Conservation (phyloP, 1,140 invertebrate species). For the Ceratoteleas bidentatus region DNA sequence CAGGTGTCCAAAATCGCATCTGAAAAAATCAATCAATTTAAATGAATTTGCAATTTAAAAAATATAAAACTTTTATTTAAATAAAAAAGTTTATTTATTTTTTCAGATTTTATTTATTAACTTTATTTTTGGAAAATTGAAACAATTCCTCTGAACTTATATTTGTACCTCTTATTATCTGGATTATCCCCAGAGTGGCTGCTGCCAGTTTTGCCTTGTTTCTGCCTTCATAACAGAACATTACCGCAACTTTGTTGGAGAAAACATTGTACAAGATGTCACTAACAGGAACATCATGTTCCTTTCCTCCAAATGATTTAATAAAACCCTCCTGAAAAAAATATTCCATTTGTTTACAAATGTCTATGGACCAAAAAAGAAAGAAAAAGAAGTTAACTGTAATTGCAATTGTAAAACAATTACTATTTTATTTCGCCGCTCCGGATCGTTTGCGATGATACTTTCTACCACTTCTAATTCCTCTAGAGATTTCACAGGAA, state of each 20-base stretch:
- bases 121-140: conserved; percentile 12
- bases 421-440: conserved; percentile 28
- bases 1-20: conserved; percentile 37
- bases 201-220: conserved; percentile 43
- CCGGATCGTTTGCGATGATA: conserved; percentile 25
- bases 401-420: conserved; percentile 3
- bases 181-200: conserved; percentile 26
- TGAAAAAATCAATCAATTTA: conserved; percentile 6
- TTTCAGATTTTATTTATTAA: too few species aligned
- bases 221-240: conserved; percentile 45
- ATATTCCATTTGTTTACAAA: conserved; percentile 1
- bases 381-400: too few species aligned
- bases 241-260: conserved; percentile 30
- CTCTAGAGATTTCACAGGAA: conserved; percentile 14
- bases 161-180: conserved; percentile 33
- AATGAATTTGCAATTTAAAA: too few species aligned
- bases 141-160: not conserved
- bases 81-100: too few species aligned
- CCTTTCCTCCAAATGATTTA: conserved; percentile 41
- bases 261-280: conserved; percentile 34
- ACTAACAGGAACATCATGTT: conserved; percentile 24
- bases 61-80: too few species aligned
- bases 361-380: too few species aligned
- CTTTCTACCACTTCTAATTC: conserved; percentile 23
- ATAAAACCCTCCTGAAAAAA: conserved; percentile 37